Evolutionary conservation across 1,140 invertebrate species (phyloP), one percentile per base, ranked within the genome.

Genomic region (Panagrolaimus sp.): DNA sequence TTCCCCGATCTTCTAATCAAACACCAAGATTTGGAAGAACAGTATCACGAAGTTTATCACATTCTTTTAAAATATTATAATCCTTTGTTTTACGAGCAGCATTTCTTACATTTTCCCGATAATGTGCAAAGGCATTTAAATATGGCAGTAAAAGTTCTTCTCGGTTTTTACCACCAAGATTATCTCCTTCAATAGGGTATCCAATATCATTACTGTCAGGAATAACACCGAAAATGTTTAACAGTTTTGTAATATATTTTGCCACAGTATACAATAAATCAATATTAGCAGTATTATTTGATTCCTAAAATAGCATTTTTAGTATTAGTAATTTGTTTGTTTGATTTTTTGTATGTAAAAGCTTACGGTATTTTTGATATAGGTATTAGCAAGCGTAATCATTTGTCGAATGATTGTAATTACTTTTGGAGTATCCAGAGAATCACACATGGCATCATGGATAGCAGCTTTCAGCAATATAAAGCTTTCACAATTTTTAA

Each of bases 381-480:
- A 98, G 63, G 91, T 86, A 85, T 98, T 97, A 48, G 88, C 87
- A 42, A 88, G 84, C 1, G 88, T 87, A 5, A 98, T 89, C 61
- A 97, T 84, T 74, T 93, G 91, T 71, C 91, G 86, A 7, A 98
- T 86, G 5, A 86, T 85, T 78, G 97, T 92, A 42, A 98, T 82
- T 0, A 89, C 89, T 23, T 87, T 87, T 78, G 90, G 89, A 0
- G 96, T 98, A 84, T 99, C 93, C 66, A 99, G 88, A 82, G 95
- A 97, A 85, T 98, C 87, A 86, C 94, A 97, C 5, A 98, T 86
- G n/a, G 93, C 90, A 31, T 85, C 86, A 83, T 96, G 92, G 8
- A 98, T 88, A 74, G 87, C 85, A 66, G 88, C 85, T 83, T 91
- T 89, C 0, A 87, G 87, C 25, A 85, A 73, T 63, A 82, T 84